Evolutionary conservation across 37 sponge, comb jelly and placozoan genomes (phyloP).

Genomic region (Mnemiopsis leidyi): DNA sequence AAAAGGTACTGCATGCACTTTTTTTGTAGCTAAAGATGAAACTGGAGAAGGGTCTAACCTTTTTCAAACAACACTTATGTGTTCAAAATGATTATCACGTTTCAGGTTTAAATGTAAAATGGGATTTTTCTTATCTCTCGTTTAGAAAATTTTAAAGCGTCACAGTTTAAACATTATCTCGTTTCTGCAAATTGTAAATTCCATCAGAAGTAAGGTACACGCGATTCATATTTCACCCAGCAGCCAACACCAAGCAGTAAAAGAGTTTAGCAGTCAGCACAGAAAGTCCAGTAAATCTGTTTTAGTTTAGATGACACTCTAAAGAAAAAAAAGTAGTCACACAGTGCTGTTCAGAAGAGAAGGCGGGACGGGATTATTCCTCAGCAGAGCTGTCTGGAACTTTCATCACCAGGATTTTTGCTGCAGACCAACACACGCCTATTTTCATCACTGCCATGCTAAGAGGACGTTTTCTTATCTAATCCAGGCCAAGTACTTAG

Average conservation of each 20-base stretch:
- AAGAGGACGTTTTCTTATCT: neutral
- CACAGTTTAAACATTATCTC: neutral
- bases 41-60: neutral
- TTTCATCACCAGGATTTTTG: neutral
- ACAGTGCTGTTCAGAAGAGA: too few species aligned
- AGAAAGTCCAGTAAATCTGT: too few species aligned
- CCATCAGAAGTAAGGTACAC: neutral
- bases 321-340: too few species aligned
- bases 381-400: neutral
- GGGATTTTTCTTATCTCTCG: neutral
- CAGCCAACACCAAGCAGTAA: neutral
- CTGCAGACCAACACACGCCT: neutral
- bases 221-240: neutral
- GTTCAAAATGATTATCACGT: neutral
- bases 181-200: neutral
- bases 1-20: too few species aligned
- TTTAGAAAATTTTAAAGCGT: neutral
- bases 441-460: neutral
- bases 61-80: neutral
- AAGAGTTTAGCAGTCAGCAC: too few species aligned
- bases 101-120: neutral
- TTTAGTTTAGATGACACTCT: too few species aligned
- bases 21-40: neutral
- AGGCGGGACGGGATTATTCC: too few species aligned
- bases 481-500: neutral